phyloP scores from a whole-genome alignment of 2,113 vertebrate species.

The Synodontis membranacea region DNA sequence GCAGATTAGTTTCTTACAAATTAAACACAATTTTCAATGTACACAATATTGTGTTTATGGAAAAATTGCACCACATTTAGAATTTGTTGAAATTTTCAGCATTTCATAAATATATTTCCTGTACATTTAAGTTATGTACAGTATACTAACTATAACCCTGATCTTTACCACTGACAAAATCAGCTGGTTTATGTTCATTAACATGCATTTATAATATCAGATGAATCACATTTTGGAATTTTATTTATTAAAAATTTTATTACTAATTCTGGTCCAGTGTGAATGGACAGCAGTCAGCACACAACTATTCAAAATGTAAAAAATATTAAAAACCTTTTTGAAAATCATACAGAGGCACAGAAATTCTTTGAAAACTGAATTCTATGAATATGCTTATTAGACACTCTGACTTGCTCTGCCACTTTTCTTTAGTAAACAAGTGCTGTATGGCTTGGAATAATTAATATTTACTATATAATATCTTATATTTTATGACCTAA shows the following conservation, averaged over 20 bases:
- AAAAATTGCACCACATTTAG: neutral
- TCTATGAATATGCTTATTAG: neutral
- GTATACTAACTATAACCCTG: neutral
- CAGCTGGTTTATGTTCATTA: neutral
- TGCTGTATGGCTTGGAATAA: neutral
- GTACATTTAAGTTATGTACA: too few relatives aligned
- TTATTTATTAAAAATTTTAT: neutral
- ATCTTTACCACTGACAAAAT: neutral
- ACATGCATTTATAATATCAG: neutral
- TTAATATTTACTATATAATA: too few relatives aligned
- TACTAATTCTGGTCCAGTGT: neutral
- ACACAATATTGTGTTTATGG: neutral
- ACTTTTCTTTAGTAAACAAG: neutral
- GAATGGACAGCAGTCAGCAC: neutral
- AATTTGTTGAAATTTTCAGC: neutral
- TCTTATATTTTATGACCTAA: too few relatives aligned
- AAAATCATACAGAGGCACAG: neutral
- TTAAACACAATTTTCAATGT: neutral
- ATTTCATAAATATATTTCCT: neutral
- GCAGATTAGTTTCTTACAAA: neutral
- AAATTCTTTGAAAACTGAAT: neutral
- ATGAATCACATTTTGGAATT: neutral
- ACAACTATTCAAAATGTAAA: neutral
- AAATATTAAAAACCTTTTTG: neutral
- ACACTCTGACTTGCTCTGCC: neutral